A percentile compares a stretch with the other conserved stretches of the same genome.
Conservation (phyloP, 1,140 invertebrate species). For the Drosophila sturtevanti region DNA sequence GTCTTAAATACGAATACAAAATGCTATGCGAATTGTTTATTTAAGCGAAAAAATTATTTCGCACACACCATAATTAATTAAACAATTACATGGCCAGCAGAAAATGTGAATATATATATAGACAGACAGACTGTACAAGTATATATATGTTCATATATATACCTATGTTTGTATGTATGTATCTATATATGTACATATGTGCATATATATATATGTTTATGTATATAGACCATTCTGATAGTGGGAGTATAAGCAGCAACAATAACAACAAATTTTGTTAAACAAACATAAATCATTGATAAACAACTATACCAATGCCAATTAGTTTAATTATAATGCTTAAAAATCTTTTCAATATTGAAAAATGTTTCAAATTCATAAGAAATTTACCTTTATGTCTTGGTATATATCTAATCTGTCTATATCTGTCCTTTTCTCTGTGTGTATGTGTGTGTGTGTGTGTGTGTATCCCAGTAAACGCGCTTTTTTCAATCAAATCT, state of each 20-base stretch:
- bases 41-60: constrained; percentile 68
- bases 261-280: constrained; percentile 11
- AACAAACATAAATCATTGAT: constrained; percentile 45
- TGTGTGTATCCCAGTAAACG: constrained; percentile 35
- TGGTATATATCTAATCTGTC: not conserved
- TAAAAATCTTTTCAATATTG: not conserved
- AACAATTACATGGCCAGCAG: constrained; percentile 58
- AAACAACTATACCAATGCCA: constrained; percentile 33
- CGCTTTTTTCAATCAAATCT: constrained; percentile 60
- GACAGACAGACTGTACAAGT: not conserved
- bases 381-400: not conserved
- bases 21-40: constrained; percentile 57
- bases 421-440: not conserved
- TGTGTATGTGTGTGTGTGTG: not conserved
- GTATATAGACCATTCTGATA: not conserved
- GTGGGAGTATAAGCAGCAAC: not conserved
- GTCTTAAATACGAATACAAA: constrained; percentile 16
- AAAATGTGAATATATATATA: constrained; percentile 22
- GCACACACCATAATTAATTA: constrained; percentile 54
- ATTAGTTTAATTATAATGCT: constrained; percentile 39
- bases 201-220: not conserved
- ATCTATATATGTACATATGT: not conserved
- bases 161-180: not conserved
- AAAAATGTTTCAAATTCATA: not conserved
- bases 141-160: not conserved